These are phyloP conservation scores for Setipinna tenuifilis DNA, from an alignment of 2,797 vertebrate genomes.

Conservation along the genomic window DNA sequence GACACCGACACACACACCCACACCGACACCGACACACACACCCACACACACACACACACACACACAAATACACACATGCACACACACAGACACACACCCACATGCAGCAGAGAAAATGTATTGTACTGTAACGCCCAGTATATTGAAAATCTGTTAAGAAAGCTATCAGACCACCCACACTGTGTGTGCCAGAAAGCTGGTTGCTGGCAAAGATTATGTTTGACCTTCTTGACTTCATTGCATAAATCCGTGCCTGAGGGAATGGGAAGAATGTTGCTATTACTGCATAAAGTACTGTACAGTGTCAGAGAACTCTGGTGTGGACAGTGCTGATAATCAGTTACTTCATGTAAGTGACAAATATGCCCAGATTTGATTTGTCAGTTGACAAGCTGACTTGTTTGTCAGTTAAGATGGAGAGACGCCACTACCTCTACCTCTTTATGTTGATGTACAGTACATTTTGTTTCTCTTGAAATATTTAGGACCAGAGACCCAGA, in stretches of 20 bases:
- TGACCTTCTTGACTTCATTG: neutral
- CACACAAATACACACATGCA: neutral
- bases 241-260: neutral
- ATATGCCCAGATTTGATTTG: neutral
- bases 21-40: neutral
- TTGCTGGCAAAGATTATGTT: neutral
- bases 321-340: neutral
- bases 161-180: constrained; percentile 9
- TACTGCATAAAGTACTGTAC: neutral
- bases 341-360: neutral
- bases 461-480: neutral
- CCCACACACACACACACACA: neutral
- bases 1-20: neutral
- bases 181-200: neutral
- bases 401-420: neutral
- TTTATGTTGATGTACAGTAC: neutral
- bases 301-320: neutral
- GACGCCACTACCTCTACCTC: neutral
- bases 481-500: neutral
- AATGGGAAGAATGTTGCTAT: neutral
- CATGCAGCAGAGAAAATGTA: neutral
- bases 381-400: too few relatives aligned
- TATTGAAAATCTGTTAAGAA: neutral
- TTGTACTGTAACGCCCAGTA: neutral
- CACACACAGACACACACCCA: neutral